A percentile compares a stretch with the other conserved stretches of the same genome.
Evolutionary conservation across 2,888 invertebrate species (phyloP).

Genomic region (Keiferia lycopersicella): DNA sequence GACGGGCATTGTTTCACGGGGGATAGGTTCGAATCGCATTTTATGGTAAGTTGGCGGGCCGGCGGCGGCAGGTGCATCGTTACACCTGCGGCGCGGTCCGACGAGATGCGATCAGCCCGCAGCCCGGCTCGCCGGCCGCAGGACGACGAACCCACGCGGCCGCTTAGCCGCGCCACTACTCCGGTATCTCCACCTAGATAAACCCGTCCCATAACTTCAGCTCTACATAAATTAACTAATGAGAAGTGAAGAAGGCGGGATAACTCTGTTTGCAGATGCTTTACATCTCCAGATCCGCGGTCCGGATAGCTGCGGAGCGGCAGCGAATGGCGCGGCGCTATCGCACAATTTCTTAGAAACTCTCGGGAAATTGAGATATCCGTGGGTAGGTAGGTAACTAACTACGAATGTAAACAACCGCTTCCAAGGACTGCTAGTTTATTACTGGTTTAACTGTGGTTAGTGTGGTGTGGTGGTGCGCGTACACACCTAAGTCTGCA

Average conservation of each 20-base stretch:
- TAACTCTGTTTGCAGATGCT: conserved; percentile 42
- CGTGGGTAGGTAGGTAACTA: too few species aligned
- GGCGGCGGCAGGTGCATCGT: conserved; percentile 67
- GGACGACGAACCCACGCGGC: conserved; percentile 68
- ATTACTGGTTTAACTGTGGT: too few species aligned
- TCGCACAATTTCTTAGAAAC: conserved; percentile 25
- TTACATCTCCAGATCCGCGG: conserved; percentile 53
- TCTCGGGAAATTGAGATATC: too few species aligned
- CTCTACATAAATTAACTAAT: conserved; percentile 72
- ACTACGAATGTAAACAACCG: too few species aligned
- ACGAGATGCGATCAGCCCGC: conserved; percentile 63
- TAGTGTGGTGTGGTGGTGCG: too few species aligned
- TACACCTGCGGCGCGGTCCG: conserved; percentile 77
- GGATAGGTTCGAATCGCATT: conserved; percentile 76
- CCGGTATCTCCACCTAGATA: conserved; percentile 63
- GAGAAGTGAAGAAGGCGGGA: conserved; percentile 61
- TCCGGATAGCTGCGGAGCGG: conserved; percentile 49
- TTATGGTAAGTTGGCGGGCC: conserved; percentile 77
- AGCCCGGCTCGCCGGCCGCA: conserved; percentile 30
- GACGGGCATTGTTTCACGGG: conserved; percentile 65
- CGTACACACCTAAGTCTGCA: too few species aligned
- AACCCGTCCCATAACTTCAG: conserved; percentile 64
- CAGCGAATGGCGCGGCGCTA: conserved; percentile 28
- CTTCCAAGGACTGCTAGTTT: too few species aligned
- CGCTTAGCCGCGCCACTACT: conserved; percentile 37